Evolutionary conservation across 2,113 vertebrate species (phyloP).

Genomic region (Aviceda subcristata): DNA sequence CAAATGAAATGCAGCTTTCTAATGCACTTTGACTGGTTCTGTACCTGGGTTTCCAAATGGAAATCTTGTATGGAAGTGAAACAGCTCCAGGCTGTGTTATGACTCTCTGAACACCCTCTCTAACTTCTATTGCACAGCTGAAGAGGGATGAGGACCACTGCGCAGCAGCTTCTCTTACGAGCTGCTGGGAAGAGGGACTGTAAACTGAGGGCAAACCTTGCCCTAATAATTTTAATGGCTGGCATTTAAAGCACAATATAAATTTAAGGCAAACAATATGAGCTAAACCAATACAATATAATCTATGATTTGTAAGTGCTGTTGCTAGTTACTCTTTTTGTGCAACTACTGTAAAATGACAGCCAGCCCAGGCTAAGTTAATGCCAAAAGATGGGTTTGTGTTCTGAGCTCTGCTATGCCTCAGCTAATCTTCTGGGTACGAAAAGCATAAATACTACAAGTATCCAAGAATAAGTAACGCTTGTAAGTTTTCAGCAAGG

Average conservation of each 20-base stretch:
- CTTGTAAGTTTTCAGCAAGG: conserved; percentile 52
- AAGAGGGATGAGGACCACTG: background rate
- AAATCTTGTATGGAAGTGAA: background rate
- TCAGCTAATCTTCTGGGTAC: conserved; percentile 62
- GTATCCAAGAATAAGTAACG: conserved; percentile 59
- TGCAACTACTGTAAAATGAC: conserved; percentile 65
- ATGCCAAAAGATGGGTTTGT: conserved; percentile 64
- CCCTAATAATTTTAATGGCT: conserved; percentile 44
- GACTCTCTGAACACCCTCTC: background rate
- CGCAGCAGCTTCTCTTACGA: background rate
- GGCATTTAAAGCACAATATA: conserved; percentile 50
- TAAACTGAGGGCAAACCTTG: conserved; percentile 30
- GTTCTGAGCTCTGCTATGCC: conserved; percentile 57
- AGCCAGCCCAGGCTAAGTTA: conserved; percentile 60
- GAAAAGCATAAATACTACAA: conserved; percentile 58
- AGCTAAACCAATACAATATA: conserved; percentile 46
- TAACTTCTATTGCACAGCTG: background rate
- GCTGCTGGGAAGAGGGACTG: background rate
- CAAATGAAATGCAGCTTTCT: background rate
- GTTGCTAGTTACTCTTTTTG: conserved; percentile 58
- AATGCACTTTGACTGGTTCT: background rate
- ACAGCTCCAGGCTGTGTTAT: background rate
- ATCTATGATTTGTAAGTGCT: conserved; percentile 43
- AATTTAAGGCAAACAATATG: conserved; percentile 50
- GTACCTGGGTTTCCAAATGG: background rate